phyloP scores from a whole-genome alignment of 2,888 invertebrate genomes.

The Frankliniella intonsa region DNA sequence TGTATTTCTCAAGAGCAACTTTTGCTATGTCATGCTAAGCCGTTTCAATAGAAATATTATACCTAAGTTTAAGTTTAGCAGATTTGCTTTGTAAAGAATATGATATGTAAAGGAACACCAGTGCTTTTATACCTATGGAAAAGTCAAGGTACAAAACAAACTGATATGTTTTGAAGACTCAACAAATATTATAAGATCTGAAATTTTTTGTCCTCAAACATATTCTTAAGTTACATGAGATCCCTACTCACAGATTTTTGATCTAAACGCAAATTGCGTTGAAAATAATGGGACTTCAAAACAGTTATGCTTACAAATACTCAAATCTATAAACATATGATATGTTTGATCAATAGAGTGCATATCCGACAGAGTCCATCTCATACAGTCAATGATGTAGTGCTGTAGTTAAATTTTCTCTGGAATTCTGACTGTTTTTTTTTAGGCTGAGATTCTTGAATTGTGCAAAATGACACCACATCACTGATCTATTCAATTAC shows the following conservation, averaged over 20 bases:
- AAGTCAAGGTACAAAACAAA: conserved; percentile 4
- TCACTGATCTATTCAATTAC: conserved; percentile 22
- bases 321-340: conserved; percentile 16
- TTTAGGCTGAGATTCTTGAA: neutral
- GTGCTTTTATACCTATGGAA: neutral
- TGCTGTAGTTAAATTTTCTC: neutral
- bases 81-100: conserved; percentile 12
- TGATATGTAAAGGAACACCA: conserved; percentile 22
- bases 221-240: neutral
- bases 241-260: conserved; percentile 1
- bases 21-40: neutral
- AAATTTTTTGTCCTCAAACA: neutral
- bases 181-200: neutral
- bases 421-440: neutral
- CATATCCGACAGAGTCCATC: conserved; percentile 23
- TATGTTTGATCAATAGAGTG: conserved; percentile 20
- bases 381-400: conserved; percentile 20
- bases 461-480: conserved; percentile 11
- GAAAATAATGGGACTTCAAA: conserved; percentile 23
- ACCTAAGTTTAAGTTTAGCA: conserved; percentile 12
- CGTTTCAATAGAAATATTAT: neutral
- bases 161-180: neutral
- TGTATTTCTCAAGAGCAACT: neutral
- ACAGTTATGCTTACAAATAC: conserved; percentile 14
- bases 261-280: conserved; percentile 9